Conservation (phyloP, 2,797 vertebrate genomes). For the Melanotaenia parkinsoni region DNA sequence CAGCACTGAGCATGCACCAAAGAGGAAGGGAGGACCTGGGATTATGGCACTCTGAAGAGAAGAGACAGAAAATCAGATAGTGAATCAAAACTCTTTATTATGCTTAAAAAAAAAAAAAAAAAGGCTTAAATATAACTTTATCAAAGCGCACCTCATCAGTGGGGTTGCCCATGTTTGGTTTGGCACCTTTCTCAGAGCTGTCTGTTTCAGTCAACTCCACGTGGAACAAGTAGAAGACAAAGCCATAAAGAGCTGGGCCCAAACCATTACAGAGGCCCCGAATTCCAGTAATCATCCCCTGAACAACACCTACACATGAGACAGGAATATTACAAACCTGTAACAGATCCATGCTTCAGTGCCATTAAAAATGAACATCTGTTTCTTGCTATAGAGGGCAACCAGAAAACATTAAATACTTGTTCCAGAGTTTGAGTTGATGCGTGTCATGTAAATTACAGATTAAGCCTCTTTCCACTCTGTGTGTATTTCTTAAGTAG, state of each 20-base stretch:
- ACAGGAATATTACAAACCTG: background rate
- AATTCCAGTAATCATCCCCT: constrained; percentile 95
- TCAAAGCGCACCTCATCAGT: constrained; percentile 87
- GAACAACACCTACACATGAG: constrained; percentile 86
- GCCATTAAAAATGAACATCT: background rate
- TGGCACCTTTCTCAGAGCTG: constrained; percentile 84
- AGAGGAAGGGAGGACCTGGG: constrained; percentile 91
- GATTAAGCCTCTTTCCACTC: background rate
- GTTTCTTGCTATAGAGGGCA: background rate
- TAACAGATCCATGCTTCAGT: background rate
- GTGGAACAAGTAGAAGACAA: constrained; percentile 92
- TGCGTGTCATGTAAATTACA: background rate
- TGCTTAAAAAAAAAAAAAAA: background rate
- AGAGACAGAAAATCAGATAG: no score
- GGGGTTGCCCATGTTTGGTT: constrained; percentile 91
- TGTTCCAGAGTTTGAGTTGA: background rate
- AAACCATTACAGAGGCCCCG: constrained; percentile 91
- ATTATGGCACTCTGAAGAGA: constrained; percentile 88
- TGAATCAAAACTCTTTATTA: background rate
- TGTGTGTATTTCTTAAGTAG: background rate
- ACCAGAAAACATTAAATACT: background rate
- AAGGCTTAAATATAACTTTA: background rate
- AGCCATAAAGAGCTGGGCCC: constrained; percentile 90
- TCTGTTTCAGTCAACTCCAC: constrained; percentile 90
- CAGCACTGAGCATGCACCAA: constrained; percentile 92